Evolutionary conservation across 2,797 vertebrate species (phyloP).

Genomic region (Intellagama lesueurii): DNA sequence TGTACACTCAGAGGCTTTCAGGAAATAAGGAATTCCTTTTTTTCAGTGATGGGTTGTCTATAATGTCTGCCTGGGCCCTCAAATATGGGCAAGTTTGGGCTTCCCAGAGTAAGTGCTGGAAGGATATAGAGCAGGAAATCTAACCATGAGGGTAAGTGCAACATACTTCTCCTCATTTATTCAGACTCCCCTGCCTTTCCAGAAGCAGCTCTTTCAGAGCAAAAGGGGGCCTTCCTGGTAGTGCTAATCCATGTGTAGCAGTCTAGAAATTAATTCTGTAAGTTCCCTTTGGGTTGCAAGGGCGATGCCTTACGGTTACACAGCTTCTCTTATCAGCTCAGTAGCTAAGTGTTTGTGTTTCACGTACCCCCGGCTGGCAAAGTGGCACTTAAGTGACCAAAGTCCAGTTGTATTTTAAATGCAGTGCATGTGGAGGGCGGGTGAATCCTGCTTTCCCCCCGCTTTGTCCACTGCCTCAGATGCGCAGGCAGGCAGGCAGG

Average conservation of each 20-base stretch:
- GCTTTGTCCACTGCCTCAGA: neutral
- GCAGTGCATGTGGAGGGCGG: neutral
- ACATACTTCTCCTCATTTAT: neutral
- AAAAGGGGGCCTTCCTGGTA: too few species aligned
- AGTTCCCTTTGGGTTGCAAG: neutral
- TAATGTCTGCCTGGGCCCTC: too few species aligned
- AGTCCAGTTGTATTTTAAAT: slow-evolving; percentile 53
- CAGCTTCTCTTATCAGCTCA: neutral
- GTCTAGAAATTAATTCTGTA: neutral
- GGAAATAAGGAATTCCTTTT: too few species aligned
- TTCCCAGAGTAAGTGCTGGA: too few species aligned
- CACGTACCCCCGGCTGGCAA: slow-evolving; percentile 17
- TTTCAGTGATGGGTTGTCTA: too few species aligned
- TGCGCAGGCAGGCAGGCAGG: too few species aligned
- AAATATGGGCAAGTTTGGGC: too few species aligned
- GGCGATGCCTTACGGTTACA: neutral
- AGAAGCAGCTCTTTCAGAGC: neutral
- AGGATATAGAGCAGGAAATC: neutral
- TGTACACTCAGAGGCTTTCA: too few species aligned
- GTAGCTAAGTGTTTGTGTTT: slow-evolving; percentile 35
- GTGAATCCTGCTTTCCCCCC: neutral
- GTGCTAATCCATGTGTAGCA: neutral
- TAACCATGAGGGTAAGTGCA: neutral
- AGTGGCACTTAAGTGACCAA: slow-evolving; percentile 69
- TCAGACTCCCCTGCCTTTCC: neutral